Evolutionary conservation across 1,140 invertebrate genomes (phyloP).

Genomic region (Stegodyphus dumicola): DNA sequence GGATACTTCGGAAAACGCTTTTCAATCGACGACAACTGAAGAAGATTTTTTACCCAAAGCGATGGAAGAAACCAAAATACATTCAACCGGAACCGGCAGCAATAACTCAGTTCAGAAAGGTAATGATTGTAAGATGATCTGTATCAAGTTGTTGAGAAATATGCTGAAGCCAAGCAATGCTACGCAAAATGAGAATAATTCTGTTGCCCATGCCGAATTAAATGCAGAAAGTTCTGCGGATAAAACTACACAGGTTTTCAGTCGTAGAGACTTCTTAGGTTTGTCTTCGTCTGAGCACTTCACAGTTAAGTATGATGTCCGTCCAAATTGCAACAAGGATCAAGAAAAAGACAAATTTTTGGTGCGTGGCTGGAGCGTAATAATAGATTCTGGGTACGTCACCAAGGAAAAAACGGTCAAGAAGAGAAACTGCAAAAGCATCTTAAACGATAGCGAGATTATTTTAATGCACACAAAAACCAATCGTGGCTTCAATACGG

Average conservation of each 20-base stretch:
- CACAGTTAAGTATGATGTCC: conserved; percentile 32
- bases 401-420: conserved; percentile 53
- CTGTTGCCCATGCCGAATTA: neutral
- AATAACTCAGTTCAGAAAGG: no score
- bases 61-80: no score
- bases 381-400: conserved; percentile 35
- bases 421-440: conserved; percentile 14
- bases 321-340: conserved; percentile 34
- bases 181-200: neutral
- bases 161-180: neutral
- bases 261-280: conserved; percentile 21
- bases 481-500: neutral
- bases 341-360: neutral
- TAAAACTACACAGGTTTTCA: neutral
- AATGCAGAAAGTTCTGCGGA: neutral
- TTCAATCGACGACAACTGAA: no score
- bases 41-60: no score
- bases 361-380: conserved; percentile 46
- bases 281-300: conserved; percentile 26
- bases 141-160: conserved; percentile 7
- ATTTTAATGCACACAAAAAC: neutral
- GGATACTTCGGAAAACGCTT: no score
- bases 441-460: conserved; percentile 5
- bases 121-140: neutral
- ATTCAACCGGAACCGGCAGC: no score